Conservation (phyloP, 1,140 invertebrate genomes). For the Rhopalosiphum padi region DNA sequence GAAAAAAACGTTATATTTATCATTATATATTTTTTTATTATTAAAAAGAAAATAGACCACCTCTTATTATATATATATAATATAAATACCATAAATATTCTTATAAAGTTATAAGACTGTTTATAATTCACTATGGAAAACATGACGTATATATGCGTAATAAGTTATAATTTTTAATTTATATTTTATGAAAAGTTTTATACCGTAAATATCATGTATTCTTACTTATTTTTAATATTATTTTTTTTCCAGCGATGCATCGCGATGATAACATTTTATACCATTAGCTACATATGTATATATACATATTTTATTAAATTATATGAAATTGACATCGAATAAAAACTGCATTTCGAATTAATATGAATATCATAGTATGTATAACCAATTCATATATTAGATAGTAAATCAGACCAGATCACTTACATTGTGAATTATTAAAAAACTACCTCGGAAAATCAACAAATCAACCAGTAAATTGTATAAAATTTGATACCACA, state of each 20-base stretch:
- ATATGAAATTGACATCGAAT: neutral
- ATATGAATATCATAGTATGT: neutral
- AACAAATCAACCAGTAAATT: neutral
- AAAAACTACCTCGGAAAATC: neutral
- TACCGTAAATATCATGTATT: neutral
- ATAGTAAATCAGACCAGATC: neutral
- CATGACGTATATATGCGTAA: neutral
- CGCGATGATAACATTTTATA: neutral
- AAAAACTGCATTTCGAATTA: neutral
- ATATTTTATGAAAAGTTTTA: neutral
- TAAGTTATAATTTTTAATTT: neutral
- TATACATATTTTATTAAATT: too few species aligned
- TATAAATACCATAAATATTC: conserved; percentile 20
- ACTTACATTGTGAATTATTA: too few species aligned
- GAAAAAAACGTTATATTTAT: neutral
- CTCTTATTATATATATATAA: neutral
- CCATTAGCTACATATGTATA: too few species aligned
- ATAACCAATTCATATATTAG: neutral
- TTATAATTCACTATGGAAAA: neutral
- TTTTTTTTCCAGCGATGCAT: neutral
- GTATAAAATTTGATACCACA: neutral
- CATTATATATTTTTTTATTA: conserved; percentile 28
- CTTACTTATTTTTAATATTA: neutral
- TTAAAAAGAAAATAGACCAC: neutral
- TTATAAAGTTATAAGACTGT: neutral